Evolutionary conservation across 2,113 vertebrate species (phyloP), one percentile per base, ranked within the genome.

Genomic region (Ceyx margarethae): DNA sequence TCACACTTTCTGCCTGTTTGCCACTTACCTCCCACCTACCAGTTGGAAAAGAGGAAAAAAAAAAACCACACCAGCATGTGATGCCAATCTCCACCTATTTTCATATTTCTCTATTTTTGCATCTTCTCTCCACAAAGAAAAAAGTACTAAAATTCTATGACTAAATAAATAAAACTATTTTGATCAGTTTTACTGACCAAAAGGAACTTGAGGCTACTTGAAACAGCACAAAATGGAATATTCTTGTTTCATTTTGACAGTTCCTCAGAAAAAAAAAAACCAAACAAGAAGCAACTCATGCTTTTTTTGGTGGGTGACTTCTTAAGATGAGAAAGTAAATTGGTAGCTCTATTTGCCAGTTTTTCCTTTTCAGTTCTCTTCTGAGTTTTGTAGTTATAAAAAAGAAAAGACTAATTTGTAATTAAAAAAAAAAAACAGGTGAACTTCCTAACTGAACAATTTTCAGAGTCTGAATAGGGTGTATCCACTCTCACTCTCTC

Each of bases 21-120:
- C 91, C 81, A 64, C 94, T 94, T 95, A 91, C 89, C 95, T 96
- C 95, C 95, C 91, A 96, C 95, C 87, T 95, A 92, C 91, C 95
- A 96, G 64, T 91, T 89, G 94, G 94, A 82, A 87, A 96, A 91
- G 67, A 94, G 50, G 29, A 54, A 78, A 93, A 80, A 74, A 48
- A 3, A 6, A 4, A 23, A 21, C 7, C 46, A 23, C 48, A 50
- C 16, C 45, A 82, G 22, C 22, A 57, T 92, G 85, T 82, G 71
- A 94, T 95, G 87, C 33, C 89, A 87, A 20, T 91, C 79, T 76
- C 51, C 46, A 85, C 91, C 79, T 92, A 91, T 92, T 92, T 95
- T 92, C 89, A 42, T 91, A 37, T 91, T 91, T 91, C 31, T 88
- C 77, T 87, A 20, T 72, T 89, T 85, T 76, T 20, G 10, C 18